Conservation (phyloP, 1,140 invertebrate species). For the Spodoptera litura region DNA sequence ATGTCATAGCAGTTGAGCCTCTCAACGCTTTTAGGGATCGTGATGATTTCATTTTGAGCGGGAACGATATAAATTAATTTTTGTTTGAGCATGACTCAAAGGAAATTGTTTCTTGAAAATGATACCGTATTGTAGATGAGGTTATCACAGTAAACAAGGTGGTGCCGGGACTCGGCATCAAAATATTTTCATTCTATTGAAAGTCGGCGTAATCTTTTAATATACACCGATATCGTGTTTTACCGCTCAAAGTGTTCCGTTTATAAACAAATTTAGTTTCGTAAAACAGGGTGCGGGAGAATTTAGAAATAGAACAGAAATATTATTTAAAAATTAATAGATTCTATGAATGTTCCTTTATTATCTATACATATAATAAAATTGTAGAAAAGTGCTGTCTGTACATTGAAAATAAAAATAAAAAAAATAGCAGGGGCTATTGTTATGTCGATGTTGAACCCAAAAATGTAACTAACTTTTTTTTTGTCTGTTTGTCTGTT, state of each 20-base stretch:
- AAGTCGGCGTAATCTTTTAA: constrained; percentile 57
- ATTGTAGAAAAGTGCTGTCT: too few relatives aligned
- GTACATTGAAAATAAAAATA: too few relatives aligned
- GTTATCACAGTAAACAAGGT: constrained; percentile 69
- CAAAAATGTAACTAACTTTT: too few relatives aligned
- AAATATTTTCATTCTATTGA: constrained; percentile 68
- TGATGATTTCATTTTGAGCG: constrained; percentile 65
- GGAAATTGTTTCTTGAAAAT: constrained; percentile 78
- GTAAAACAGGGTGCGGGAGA: not conserved
- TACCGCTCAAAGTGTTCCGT: constrained; percentile 17
- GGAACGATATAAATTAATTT: constrained; percentile 66
- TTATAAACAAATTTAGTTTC: constrained; percentile 32
- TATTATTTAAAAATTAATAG: not conserved
- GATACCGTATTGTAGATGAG: constrained; percentile 69
- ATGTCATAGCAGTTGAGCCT: constrained; percentile 64
- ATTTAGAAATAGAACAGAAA: not conserved
- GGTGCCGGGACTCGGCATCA: constrained; percentile 52
- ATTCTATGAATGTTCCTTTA: not conserved
- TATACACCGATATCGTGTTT: constrained; percentile 37
- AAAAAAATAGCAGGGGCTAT: too few relatives aligned
- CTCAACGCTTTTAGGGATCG: constrained; percentile 50
- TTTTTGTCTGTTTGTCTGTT: too few relatives aligned
- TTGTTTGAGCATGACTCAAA: constrained; percentile 68
- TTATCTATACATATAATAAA: too few relatives aligned
- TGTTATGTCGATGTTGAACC: too few relatives aligned